phyloP scores from a whole-genome alignment of 1,140 invertebrate genomes.

The Ips typographus region DNA sequence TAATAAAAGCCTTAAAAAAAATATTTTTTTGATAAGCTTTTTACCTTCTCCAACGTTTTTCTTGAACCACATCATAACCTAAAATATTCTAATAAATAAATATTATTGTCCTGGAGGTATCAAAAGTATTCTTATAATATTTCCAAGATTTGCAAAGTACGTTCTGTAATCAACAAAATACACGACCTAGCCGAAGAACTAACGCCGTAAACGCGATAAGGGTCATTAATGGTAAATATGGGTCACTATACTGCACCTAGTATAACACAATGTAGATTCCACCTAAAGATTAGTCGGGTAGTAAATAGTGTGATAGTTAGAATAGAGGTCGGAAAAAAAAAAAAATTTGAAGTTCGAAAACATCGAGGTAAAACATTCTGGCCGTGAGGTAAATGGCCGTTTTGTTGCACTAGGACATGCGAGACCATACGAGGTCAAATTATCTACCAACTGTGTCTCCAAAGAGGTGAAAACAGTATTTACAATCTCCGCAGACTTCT shows the following conservation, averaged over 20 bases:
- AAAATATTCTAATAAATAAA: no score
- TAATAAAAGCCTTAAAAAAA: no score
- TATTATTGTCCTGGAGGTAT: no score
- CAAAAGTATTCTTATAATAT: no score
- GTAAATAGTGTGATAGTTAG: no score
- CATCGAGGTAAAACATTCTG: neutral
- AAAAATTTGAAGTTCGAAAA: neutral
- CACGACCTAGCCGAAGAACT: neutral
- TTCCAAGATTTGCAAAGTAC: no score
- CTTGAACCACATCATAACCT: no score
- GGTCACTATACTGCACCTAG: neutral
- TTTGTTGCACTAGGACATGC: slow-evolving; percentile 36
- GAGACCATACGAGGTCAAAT: slow-evolving; percentile 41
- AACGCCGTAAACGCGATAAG: slow-evolving; percentile 1
- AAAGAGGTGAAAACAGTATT: slow-evolving; percentile 41
- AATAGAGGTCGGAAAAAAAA: no score
- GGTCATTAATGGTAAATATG: slow-evolving; percentile 8
- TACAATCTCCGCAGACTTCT: slow-evolving; percentile 39
- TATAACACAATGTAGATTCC: neutral
- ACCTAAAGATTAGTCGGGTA: no score
- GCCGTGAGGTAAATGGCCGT: slow-evolving; percentile 26
- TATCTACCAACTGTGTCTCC: slow-evolving; percentile 39
- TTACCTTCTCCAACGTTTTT: no score
- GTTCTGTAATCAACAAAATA: no score
- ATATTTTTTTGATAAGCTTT: no score